These are phyloP conservation scores for Catalaphyllia jardinei DNA, from an alignment of 64 coral and sea anemone species.

Conservation along the genomic window DNA sequence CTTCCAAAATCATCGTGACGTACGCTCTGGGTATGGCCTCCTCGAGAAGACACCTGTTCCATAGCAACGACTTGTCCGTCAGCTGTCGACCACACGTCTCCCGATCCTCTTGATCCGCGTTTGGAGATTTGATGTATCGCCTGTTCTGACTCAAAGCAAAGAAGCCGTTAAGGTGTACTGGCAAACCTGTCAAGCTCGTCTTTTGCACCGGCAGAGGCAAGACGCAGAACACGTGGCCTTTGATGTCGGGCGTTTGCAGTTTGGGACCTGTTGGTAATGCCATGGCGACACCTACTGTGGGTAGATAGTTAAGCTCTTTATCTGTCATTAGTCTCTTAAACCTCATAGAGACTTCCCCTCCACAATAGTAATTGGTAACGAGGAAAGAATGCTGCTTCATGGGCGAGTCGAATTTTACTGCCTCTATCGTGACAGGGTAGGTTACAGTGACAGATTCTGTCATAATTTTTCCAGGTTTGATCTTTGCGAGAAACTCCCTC, in stretches of 20 bases:
- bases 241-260: not conserved
- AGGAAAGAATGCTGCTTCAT: conserved; percentile 51
- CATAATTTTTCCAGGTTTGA: conserved; percentile 2
- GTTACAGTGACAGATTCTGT: not conserved
- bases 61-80: conserved; percentile 70
- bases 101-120: conserved; percentile 70
- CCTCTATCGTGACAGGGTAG: conserved; percentile 12
- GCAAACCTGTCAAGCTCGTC: conserved; percentile 84
- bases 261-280: not conserved
- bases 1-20: conserved; percentile 47
- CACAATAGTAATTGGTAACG: conserved; percentile 64
- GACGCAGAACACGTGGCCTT: conserved; percentile 81
- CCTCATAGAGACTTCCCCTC: conserved; percentile 22
- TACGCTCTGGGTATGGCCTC: conserved; percentile 82
- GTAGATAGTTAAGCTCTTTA: conserved; percentile 63
- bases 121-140: conserved; percentile 82
- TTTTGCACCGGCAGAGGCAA: conserved; percentile 84
- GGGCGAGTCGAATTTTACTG: not conserved
- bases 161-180: conserved; percentile 94
- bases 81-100: conserved; percentile 6
- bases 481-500: conserved; percentile 45
- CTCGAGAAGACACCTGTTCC: conserved; percentile 77
- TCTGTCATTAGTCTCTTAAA: conserved; percentile 58
- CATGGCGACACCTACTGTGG: conserved; percentile 65
- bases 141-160: conserved; percentile 94